Conservation (phyloP, 2,888 invertebrate species). For the Gymnocheta viridis region DNA sequence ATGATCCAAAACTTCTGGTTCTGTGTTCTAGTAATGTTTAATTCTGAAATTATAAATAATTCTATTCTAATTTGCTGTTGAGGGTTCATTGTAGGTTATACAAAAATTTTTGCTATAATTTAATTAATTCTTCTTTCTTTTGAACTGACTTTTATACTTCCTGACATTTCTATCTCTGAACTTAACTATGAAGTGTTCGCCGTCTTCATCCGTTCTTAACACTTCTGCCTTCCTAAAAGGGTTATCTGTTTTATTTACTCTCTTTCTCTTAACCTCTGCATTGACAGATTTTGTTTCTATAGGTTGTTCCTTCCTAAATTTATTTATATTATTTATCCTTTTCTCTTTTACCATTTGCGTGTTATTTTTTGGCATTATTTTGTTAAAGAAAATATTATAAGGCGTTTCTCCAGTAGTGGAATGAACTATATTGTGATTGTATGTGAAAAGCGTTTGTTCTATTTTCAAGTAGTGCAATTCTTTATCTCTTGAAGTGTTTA, state of each 20-base stretch:
- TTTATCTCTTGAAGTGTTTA: too few relatives aligned
- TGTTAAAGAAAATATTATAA: constrained; percentile 41
- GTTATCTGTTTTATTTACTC: constrained; percentile 40
- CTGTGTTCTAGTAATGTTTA: too few relatives aligned
- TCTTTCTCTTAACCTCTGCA: constrained; percentile 53
- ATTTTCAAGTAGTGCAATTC: too few relatives aligned
- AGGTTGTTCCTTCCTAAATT: too few relatives aligned
- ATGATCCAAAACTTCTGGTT: too few relatives aligned
- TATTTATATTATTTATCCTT: constrained; percentile 42
- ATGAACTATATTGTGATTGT: too few relatives aligned
- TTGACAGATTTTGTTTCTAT: constrained; percentile 40
- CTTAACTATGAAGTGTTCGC: too few relatives aligned
- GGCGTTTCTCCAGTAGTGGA: neutral
- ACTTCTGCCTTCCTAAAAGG: constrained; percentile 43
- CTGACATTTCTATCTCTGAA: constrained; percentile 45
- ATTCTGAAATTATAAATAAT: constrained; percentile 4
- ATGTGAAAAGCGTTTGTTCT: too few relatives aligned
- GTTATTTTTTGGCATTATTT: neutral
- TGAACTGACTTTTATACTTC: constrained; percentile 50
- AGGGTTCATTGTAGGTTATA: too few relatives aligned
- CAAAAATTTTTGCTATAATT: neutral
- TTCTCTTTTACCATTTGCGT: constrained; percentile 31
- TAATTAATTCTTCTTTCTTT: constrained; percentile 18
- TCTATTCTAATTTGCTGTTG: neutral
- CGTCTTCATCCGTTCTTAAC: constrained; percentile 41